Conservation (phyloP, 2,113 vertebrate genomes). For the Struthio camelus region DNA sequence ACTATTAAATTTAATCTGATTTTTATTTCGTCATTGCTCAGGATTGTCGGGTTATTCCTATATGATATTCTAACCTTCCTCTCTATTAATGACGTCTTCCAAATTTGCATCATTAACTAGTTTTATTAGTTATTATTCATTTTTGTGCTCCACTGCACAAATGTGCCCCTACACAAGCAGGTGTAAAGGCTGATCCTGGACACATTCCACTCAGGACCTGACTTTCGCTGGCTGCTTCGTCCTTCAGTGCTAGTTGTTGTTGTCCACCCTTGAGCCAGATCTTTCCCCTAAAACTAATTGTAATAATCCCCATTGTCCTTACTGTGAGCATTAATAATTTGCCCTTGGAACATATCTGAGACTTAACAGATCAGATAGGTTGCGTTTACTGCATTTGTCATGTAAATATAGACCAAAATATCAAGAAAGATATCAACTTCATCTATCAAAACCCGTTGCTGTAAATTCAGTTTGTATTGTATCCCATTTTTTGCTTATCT, state of each 20-base stretch:
- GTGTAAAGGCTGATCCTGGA: not conserved
- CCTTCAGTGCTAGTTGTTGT: not conserved
- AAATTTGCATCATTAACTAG: not conserved
- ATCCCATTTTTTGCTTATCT: not conserved
- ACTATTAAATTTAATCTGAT: constrained; percentile 12
- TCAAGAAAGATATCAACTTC: not conserved
- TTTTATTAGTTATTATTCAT: not conserved
- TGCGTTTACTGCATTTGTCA: not conserved
- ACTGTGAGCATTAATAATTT: not conserved
- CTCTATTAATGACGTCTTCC: not conserved
- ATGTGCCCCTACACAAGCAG: not conserved
- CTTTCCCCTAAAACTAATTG: not conserved
- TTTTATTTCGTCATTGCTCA: constrained; percentile 26
- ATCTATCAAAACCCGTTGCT: not conserved
- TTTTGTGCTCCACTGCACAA: not conserved
- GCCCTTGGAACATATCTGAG: not conserved
- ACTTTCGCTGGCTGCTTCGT: not conserved
- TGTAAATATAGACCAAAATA: not conserved
- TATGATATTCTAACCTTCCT: not conserved
- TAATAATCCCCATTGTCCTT: not conserved
- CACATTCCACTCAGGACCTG: not conserved
- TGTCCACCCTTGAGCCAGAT: not conserved
- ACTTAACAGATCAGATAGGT: not conserved
- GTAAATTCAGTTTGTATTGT: not conserved
- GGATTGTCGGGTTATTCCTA: not conserved